Conservation (phyloP, 2,888 invertebrate genomes). For the Spicauda simplicius region DNA sequence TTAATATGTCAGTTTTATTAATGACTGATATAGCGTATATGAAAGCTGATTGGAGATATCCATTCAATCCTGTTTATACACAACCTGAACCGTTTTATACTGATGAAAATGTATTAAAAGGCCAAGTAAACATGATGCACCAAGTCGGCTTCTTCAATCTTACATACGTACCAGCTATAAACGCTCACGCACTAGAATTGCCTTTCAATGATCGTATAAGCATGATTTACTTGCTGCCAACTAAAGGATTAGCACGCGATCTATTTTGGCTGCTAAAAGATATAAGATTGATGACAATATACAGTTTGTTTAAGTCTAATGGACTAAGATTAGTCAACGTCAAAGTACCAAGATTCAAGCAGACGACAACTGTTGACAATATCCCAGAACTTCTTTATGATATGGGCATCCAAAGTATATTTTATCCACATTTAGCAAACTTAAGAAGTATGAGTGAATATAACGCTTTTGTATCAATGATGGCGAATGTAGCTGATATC, state of each 20-base stretch:
- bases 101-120: constrained; percentile 52
- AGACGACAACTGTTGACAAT: constrained; percentile 75
- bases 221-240: constrained; percentile 87
- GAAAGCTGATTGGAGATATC: constrained; percentile 64
- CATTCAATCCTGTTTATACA: constrained; percentile 60
- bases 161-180: constrained; percentile 49
- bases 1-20: constrained; percentile 55
- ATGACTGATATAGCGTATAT: constrained; percentile 69
- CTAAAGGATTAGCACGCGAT: constrained; percentile 63
- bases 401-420: constrained; percentile 69
- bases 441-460: constrained; percentile 62
- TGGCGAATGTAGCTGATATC: constrained; percentile 70
- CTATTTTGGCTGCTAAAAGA: constrained; percentile 72
- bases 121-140: constrained; percentile 68
- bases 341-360: constrained; percentile 85
- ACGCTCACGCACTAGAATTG: constrained; percentile 63
- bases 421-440: constrained; percentile 54
- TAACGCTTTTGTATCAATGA: constrained; percentile 58
- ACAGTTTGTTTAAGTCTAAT: constrained; percentile 64
- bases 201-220: constrained; percentile 77
- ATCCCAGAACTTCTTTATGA: constrained; percentile 71
- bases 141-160: constrained; percentile 52
- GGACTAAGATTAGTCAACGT: constrained; percentile 77
- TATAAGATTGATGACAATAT: constrained; percentile 73
- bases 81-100: constrained; percentile 62